A percentile compares a stretch with the other conserved stretches of the same genome.
These are phyloP conservation scores for Gastrophryne carolinensis DNA, from an alignment of 2,797 vertebrate genomes.

Conservation along the genomic window DNA sequence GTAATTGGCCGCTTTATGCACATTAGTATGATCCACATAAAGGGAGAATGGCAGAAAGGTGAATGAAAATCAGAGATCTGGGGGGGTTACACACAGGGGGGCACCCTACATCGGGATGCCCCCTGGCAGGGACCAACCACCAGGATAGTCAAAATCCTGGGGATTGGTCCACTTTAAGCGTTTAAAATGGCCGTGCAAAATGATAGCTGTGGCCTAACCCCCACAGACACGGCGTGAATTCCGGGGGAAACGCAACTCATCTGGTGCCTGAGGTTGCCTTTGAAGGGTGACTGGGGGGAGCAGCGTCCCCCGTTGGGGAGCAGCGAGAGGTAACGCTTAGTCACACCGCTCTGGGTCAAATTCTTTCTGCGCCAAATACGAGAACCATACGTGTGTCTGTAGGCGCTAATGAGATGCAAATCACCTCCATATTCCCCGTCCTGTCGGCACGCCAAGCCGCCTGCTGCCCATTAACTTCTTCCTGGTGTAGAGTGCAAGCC, in stretches of 20 bases:
- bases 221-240: not conserved
- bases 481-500: slow-evolving; percentile 20
- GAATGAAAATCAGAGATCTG: too few species aligned
- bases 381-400: slow-evolving; percentile 4
- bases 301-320: not conserved
- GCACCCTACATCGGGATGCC: too few species aligned
- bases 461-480: not conserved
- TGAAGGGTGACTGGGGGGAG: not conserved
- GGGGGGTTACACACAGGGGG: too few species aligned
- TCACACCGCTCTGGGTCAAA: slow-evolving; percentile 19
- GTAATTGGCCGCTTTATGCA: too few species aligned
- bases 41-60: too few species aligned
- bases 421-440: not conserved
- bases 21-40: too few species aligned
- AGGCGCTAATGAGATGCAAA: slow-evolving; percentile 13
- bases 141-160: too few species aligned
- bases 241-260: not conserved
- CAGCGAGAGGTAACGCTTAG: slow-evolving; percentile 19
- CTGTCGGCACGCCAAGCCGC: not conserved
- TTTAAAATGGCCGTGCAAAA: not conserved
- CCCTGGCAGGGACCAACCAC: too few species aligned
- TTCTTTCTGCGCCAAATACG: not conserved
- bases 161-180: not conserved
- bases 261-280: not conserved
- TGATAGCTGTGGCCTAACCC: not conserved